A percentile compares a stretch with the other conserved stretches of the same genome.
phyloP scores from a whole-genome alignment of 2,888 invertebrate species.

The Tupiocoris notatus region DNA sequence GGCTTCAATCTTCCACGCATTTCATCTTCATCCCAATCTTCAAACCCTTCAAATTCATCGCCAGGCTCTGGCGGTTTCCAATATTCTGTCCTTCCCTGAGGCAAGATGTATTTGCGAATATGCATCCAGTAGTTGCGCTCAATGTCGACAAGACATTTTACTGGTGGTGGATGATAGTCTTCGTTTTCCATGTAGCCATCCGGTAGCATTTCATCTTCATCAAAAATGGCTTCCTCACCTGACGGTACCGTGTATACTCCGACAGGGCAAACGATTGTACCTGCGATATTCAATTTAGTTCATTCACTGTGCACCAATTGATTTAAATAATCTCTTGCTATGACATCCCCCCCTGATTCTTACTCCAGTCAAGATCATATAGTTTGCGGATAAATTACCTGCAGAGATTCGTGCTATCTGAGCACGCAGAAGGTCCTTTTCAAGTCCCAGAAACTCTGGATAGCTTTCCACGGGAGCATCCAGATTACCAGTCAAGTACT shows the following conservation, averaged over 20 bases:
- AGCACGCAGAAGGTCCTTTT: conserved; percentile 77
- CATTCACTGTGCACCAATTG: no score
- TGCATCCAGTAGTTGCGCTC: conserved; percentile 81
- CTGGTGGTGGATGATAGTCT: conserved; percentile 68
- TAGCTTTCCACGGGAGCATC: conserved; percentile 61
- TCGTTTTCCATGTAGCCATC: conserved; percentile 55
- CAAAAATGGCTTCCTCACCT: conserved; percentile 56
- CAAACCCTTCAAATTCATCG: conserved; percentile 62
- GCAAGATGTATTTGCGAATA: conserved; percentile 71
- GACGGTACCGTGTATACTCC: conserved; percentile 65
- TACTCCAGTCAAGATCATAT: no score
- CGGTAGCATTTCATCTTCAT: conserved; percentile 55
- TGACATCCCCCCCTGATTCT: no score
- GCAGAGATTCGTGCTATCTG: conserved; percentile 83
- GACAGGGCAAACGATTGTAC: conserved; percentile 77
- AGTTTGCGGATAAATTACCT: no score
- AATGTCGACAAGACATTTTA: conserved; percentile 67
- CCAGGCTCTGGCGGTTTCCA: conserved; percentile 66
- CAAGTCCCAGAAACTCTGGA: conserved; percentile 83
- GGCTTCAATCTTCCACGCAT: conserved; percentile 53
- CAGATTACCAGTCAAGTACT: conserved; percentile 76
- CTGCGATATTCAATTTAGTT: no score
- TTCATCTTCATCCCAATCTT: conserved; percentile 60
- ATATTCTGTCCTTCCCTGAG: conserved; percentile 74
- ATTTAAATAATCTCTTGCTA: no score